These are phyloP conservation scores for Eilema depressum DNA, from an alignment of 2,888 invertebrate species.

Conservation along the genomic window DNA sequence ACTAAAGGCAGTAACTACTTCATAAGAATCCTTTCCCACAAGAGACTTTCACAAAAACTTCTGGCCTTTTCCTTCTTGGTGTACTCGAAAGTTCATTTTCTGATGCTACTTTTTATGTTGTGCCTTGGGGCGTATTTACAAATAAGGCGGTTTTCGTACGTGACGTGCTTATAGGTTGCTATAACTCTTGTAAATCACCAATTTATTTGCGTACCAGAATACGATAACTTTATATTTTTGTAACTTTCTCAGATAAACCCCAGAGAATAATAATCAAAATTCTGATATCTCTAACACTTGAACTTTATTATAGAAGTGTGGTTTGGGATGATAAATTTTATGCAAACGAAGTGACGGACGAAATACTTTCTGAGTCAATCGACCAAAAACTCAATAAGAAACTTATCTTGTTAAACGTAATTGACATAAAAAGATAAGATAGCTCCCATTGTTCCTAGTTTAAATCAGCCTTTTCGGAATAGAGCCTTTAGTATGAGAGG, in stretches of 20 bases:
- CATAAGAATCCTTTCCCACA: no score
- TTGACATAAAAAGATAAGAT: not conserved
- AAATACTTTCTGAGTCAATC: not conserved
- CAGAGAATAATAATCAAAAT: slow-evolving; percentile 1
- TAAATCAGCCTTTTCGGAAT: no score
- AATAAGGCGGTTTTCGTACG: not conserved
- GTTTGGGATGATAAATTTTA: not conserved
- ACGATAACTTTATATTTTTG: slow-evolving; percentile 1
- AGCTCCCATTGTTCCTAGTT: not conserved
- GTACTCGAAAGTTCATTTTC: not conserved
- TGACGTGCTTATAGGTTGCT: not conserved
- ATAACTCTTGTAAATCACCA: slow-evolving; percentile 4
- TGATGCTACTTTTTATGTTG: slow-evolving; percentile 2
- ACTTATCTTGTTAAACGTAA: slow-evolving; percentile 5
- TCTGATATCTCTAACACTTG: not conserved
- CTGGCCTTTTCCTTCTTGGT: not conserved
- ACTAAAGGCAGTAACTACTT: not conserved
- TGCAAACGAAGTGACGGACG: not conserved
- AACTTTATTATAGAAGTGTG: not conserved
- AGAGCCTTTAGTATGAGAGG: no score
- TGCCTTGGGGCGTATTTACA: slow-evolving; percentile 1
- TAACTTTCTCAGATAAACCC: not conserved
- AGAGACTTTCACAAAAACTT: not conserved
- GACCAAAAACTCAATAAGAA: not conserved
- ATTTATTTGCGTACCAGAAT: slow-evolving; percentile 4